These are phyloP conservation scores for Apis laboriosa DNA, from an alignment of 1,140 invertebrate species.

Conservation along the genomic window DNA sequence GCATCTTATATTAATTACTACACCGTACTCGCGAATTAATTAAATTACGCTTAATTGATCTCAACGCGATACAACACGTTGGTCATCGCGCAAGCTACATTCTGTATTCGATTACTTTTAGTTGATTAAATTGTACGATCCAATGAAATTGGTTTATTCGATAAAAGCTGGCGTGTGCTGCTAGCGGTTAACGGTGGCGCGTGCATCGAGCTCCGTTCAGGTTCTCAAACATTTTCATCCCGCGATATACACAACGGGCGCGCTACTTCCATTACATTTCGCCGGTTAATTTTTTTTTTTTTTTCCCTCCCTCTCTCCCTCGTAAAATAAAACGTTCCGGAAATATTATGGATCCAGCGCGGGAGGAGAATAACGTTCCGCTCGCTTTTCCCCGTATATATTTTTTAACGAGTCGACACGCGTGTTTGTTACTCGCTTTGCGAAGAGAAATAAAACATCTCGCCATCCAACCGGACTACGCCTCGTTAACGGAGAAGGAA, in stretches of 20 bases:
- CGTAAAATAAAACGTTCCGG: no score
- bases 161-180: slow-evolving; percentile 26
- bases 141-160: slow-evolving; percentile 50
- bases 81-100: neutral
- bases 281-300: neutral
- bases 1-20: slow-evolving; percentile 45
- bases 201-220: neutral
- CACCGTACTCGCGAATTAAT: slow-evolving; percentile 21
- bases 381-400: neutral
- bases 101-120: slow-evolving; percentile 40
- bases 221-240: slow-evolving; percentile 8
- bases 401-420: neutral
- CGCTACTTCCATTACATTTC: slow-evolving; percentile 5
- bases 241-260: neutral
- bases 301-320: neutral
- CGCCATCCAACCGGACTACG: neutral
- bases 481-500: slow-evolving; percentile 14
- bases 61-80: neutral
- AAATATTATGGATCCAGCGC: no score
- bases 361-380: no score
- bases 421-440: neutral
- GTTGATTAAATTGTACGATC: slow-evolving; percentile 44
- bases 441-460: neutral
- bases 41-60: slow-evolving; percentile 40
- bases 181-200: neutral